These are phyloP conservation scores for Hylia prasina DNA, from an alignment of 2,113 vertebrate genomes.

Conservation along the genomic window DNA sequence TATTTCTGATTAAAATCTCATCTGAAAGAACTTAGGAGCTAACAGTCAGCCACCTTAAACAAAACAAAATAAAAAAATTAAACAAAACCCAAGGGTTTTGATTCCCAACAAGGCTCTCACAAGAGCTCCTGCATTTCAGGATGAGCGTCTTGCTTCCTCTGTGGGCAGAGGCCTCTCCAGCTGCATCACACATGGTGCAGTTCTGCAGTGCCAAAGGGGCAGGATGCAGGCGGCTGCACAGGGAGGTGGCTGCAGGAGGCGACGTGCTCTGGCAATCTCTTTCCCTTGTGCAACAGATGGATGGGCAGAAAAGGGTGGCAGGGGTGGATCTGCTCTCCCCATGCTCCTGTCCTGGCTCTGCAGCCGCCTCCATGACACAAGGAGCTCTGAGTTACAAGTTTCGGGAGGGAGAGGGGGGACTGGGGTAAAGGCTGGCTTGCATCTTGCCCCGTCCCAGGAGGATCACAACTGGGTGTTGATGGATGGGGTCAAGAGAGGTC, in stretches of 20 bases:
- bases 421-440: not conserved
- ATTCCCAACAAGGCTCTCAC: not conserved
- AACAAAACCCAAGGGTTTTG: not conserved
- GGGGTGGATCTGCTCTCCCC: accelerated
- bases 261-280: accelerated
- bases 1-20: not conserved
- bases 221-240: not conserved
- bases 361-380: accelerated
- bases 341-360: accelerated
- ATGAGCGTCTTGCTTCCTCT: not conserved
- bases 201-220: not conserved
- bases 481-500: not conserved
- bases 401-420: not conserved
- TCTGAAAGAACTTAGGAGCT: not conserved
- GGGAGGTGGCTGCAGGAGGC: not conserved
- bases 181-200: not conserved
- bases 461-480: accelerated
- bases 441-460: not conserved
- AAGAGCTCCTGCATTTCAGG: not conserved
- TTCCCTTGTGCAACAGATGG: not conserved
- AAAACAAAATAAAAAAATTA: not conserved
- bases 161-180: not conserved
- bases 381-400: not conserved
- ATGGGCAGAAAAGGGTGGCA: not conserved
- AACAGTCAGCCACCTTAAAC: not conserved